Evolutionary conservation across 2,888 invertebrate species (phyloP), one percentile per base, ranked within the genome.

Genomic region (Serripes groenlandicus): DNA sequence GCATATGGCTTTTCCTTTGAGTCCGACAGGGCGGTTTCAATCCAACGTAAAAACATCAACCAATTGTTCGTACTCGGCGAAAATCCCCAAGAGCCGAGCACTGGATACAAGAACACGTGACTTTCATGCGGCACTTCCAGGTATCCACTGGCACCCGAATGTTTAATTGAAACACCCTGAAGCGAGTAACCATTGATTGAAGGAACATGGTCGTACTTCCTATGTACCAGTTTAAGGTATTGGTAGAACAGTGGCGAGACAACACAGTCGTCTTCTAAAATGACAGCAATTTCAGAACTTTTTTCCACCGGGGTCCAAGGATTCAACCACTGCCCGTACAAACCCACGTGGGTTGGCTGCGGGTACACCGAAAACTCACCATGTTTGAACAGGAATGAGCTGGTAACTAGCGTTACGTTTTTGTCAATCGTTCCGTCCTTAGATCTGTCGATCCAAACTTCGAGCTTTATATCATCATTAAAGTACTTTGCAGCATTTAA

Each of bases 211-310:
- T 87, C 87, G 72, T 91, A 93, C 26, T 90, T 88, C 5, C 62
- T 71, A 70, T 91, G 91, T 18, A 90, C 92, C 23, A 86, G 80
- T 78, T 89, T 90, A 34, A 92, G 70, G 90, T 91, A 93, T 54
- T 84, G 78, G 75, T 91, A 92, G 35, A 91, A 89, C 69, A 84
- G 88, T 42, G 83, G 89, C 0, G 92, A 92, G 0, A 92, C 86
- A 18, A 88, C 87, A n/a, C 91, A 54, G 73, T 93, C 93, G 60
- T 93, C 93, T 72, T 93, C 93, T 1, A 93, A 69, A 35, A 93
- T 86, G 0, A 93, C 81, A 1, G 88, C 92, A 21, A 92, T 88
- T 81, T 93, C 92, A 3, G 87, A 81, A 18, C 78, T 84, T 60
- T 88, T 81, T 2, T 75, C 58, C 3, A 35, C 56, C 0, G 91